Evolutionary conservation across 2,113 vertebrate species (phyloP).

Genomic region (Guaruba guarouba): DNA sequence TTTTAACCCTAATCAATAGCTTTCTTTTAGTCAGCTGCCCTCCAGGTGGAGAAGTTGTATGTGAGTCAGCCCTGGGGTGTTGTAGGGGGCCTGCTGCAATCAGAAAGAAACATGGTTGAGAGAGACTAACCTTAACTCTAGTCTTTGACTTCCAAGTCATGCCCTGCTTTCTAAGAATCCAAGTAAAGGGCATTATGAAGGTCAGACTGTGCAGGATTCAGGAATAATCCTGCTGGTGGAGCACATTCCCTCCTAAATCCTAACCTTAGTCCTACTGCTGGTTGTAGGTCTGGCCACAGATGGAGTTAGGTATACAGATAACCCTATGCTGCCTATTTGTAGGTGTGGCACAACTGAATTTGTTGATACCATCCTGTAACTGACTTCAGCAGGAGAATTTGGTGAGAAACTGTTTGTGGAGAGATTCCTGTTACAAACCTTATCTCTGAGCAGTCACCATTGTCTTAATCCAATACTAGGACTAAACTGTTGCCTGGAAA

Average conservation of each 20-base stretch:
- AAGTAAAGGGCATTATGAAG: not conserved
- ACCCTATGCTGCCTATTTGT: accelerated
- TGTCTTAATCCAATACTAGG: not conserved
- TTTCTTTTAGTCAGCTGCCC: not conserved
- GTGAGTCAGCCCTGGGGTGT: not conserved
- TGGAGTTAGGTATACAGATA: not conserved
- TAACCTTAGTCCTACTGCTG: not conserved
- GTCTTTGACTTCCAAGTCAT: not conserved
- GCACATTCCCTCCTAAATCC: not conserved
- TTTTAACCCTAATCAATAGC: not conserved
- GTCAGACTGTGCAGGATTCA: not conserved
- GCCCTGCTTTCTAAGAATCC: not conserved
- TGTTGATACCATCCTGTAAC: not conserved
- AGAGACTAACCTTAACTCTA: not conserved
- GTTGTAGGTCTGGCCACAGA: not conserved
- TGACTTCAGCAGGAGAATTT: not conserved
- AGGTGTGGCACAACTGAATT: not conserved
- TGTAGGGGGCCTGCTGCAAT: not conserved
- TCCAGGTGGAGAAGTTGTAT: not conserved
- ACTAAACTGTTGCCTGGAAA: not conserved
- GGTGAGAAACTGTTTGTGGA: not conserved
- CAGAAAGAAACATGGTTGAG: not conserved
- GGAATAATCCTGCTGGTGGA: not conserved
- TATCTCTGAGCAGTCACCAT: not conserved
- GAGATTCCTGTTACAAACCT: not conserved